A percentile compares a stretch with the other conserved stretches of the same genome.
These are phyloP conservation scores for Phycodurus eques DNA, from an alignment of 2,113 vertebrate genomes.

Conservation along the genomic window DNA sequence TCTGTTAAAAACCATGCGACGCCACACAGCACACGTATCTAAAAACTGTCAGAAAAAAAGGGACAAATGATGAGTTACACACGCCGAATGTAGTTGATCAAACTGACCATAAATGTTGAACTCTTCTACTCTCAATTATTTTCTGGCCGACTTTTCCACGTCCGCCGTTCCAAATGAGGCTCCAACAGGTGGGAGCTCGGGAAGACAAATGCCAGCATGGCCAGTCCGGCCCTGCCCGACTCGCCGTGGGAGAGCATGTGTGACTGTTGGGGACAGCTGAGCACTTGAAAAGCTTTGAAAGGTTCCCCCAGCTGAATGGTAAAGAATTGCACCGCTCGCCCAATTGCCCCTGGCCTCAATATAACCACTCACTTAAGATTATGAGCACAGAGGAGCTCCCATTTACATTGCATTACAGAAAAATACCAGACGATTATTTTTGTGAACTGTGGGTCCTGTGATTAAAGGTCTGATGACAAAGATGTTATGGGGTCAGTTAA, in stretches of 20 bases:
- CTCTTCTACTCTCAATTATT: conserved; percentile 8
- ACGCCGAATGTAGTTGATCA: background rate
- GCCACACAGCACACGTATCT: background rate
- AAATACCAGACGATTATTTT: background rate
- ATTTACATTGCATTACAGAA: background rate
- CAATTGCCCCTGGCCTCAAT: conserved; percentile 4
- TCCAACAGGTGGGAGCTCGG: conserved; percentile 60
- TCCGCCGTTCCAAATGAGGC: conserved; percentile 49
- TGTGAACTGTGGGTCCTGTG: no score
- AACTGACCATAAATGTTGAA: conserved; percentile 36
- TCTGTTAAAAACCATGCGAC: background rate
- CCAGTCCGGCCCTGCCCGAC: conserved; percentile 16
- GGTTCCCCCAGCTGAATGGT: conserved; percentile 13
- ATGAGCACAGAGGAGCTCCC: background rate
- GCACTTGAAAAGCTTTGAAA: conserved; percentile 32
- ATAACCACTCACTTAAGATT: conserved; percentile 1
- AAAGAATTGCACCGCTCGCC: conserved; percentile 8
- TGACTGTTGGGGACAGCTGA: conserved; percentile 64
- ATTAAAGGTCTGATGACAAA: no score
- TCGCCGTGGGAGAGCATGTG: conserved; percentile 10
- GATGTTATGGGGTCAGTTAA: no score
- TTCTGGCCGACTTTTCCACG: conserved; percentile 13
- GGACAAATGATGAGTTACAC: background rate
- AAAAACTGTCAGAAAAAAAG: background rate
- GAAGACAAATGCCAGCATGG: conserved; percentile 40